A percentile compares a stretch with the other conserved stretches of the same genome.
phyloP scores from a whole-genome alignment of 2,888 invertebrate species.

The Amblyjoppa proteus region DNA sequence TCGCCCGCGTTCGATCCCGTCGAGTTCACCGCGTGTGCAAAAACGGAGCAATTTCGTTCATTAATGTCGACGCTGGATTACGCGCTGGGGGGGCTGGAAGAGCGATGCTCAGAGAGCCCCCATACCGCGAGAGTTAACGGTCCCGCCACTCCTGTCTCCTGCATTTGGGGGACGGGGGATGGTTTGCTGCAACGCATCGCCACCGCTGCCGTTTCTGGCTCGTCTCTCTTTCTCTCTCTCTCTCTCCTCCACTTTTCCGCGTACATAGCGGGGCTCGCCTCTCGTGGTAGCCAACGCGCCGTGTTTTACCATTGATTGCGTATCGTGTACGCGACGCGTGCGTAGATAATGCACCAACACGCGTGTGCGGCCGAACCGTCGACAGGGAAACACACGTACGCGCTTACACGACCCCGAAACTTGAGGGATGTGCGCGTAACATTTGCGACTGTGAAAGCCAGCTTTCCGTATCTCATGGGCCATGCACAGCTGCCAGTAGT shows the following conservation, averaged over 20 bases:
- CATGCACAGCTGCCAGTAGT: slow-evolving; percentile 65
- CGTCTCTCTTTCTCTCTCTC: slow-evolving; percentile 17
- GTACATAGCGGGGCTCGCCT: slow-evolving; percentile 23
- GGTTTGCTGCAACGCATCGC: slow-evolving; percentile 62
- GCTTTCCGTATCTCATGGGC: slow-evolving; percentile 59
- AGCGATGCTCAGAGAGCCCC: slow-evolving; percentile 40
- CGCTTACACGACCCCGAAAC: neutral
- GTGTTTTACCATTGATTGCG: slow-evolving; percentile 77
- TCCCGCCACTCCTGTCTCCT: slow-evolving; percentile 45
- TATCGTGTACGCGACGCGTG: slow-evolving; percentile 75
- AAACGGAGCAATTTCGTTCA: slow-evolving; percentile 66
- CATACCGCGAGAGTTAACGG: slow-evolving; percentile 43
- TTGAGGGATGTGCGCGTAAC: slow-evolving; percentile 39
- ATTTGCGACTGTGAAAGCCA: slow-evolving; percentile 55
- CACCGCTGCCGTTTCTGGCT: slow-evolving; percentile 36
- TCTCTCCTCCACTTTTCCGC: neutral
- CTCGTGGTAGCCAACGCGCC: slow-evolving; percentile 47
- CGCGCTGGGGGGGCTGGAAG: slow-evolving; percentile 54
- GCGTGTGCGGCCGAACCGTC: slow-evolving; percentile 55
- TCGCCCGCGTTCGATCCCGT: slow-evolving; percentile 26
- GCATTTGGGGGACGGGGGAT: slow-evolving; percentile 47
- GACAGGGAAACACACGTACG: slow-evolving; percentile 14
- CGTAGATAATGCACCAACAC: slow-evolving; percentile 73
- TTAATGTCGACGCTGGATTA: slow-evolving; percentile 68
- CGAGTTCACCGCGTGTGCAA: slow-evolving; percentile 53